Evolutionary conservation across 2,113 vertebrate genomes (phyloP).

Genomic region (Leptodactylus fuscus): DNA sequence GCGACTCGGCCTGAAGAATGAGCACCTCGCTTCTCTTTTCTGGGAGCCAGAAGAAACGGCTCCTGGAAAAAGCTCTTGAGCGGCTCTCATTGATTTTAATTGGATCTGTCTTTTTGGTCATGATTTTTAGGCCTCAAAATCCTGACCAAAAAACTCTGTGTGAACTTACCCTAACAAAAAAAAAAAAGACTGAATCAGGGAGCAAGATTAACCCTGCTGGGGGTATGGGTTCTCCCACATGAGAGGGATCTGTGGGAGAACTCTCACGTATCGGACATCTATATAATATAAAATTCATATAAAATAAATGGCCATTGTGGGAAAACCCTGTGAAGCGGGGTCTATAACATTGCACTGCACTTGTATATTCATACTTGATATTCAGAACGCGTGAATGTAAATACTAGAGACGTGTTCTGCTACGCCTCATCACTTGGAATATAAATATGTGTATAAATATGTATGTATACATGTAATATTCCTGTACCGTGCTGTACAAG

Average conservation of each 20-base stretch:
- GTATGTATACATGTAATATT: background rate
- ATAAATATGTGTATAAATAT: slow-evolving; percentile 16
- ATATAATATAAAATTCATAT: too few relatives aligned
- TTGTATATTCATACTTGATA: background rate
- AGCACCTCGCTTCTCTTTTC: too few relatives aligned
- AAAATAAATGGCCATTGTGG: background rate
- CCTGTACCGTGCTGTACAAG: background rate
- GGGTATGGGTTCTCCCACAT: background rate
- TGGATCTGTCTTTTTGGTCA: too few relatives aligned
- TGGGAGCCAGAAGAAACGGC: too few relatives aligned
- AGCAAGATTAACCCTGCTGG: too few relatives aligned
- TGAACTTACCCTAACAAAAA: too few relatives aligned
- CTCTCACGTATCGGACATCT: background rate
- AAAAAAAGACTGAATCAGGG: too few relatives aligned
- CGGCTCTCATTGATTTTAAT: too few relatives aligned
- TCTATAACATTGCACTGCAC: background rate
- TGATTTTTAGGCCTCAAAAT: too few relatives aligned
- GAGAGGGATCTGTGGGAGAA: background rate
- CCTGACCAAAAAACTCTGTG: too few relatives aligned
- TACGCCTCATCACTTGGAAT: background rate
- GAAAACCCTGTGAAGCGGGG: background rate
- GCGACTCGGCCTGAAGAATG: too few relatives aligned
- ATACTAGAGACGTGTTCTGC: background rate
- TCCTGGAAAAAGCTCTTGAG: too few relatives aligned
- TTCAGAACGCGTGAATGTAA: background rate